Evolutionary conservation across 2,888 invertebrate genomes (phyloP).

Genomic region (Macaria notata): DNA sequence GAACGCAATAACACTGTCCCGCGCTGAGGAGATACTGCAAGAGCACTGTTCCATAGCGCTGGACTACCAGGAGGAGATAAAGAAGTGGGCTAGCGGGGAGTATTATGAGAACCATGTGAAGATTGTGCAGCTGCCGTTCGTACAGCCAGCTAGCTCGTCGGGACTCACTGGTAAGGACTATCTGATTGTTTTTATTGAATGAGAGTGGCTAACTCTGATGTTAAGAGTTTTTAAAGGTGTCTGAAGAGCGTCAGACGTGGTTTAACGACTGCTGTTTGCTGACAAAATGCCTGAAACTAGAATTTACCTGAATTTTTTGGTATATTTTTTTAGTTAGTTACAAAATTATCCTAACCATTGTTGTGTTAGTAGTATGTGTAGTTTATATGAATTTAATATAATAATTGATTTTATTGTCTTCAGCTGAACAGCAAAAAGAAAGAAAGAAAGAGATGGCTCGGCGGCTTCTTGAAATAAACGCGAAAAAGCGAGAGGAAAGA

Average conservation of each 20-base stretch:
- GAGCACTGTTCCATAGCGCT: constrained; percentile 89
- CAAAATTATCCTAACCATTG: too few species aligned
- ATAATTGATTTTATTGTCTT: too few species aligned
- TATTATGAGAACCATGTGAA: constrained; percentile 92
- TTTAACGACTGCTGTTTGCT: too few species aligned
- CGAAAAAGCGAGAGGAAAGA: constrained; percentile 92
- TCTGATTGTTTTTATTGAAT: too few species aligned
- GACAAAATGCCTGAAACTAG: too few species aligned
- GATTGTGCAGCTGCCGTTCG: constrained; percentile 93
- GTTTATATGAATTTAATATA: too few species aligned
- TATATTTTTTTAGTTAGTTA: too few species aligned
- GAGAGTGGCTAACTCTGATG: too few species aligned
- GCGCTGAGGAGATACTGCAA: constrained; percentile 93
- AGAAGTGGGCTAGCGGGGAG: constrained; percentile 90
- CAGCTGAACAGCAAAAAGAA: constrained; percentile 92
- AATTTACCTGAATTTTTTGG: too few species aligned
- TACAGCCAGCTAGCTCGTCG: constrained; percentile 83
- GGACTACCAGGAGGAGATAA: constrained; percentile 90
- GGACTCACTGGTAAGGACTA: constrained; percentile 80
- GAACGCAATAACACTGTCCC: constrained; percentile 91
- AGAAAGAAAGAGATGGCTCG: constrained; percentile 92
- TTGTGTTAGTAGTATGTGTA: too few species aligned
- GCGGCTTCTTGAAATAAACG: constrained; percentile 93
- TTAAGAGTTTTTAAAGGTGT: too few species aligned
- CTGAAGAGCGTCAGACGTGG: too few species aligned